Evolutionary conservation across 2,797 vertebrate species (phyloP), one percentile per base, ranked within the genome.

Genomic region (Sebastes steindachneri): DNA sequence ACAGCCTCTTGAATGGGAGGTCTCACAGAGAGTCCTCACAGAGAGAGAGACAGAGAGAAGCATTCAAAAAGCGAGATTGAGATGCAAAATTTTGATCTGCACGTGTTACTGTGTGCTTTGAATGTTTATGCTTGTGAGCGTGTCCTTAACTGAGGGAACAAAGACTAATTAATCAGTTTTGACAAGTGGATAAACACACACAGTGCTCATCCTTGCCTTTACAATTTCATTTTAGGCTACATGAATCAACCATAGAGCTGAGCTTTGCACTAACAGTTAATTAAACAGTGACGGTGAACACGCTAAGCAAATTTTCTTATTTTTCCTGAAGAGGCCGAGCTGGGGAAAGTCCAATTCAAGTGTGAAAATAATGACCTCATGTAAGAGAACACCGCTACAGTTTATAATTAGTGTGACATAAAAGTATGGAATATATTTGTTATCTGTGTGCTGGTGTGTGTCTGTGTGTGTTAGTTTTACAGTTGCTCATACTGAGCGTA

Each of bases 401-500:
- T 78, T 84, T 88, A 81, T 80, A 92, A 88, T 83, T 86, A 79
- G 68, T 73, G 67, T 19, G 48, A 31, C n/a, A 68, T 76, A 58
- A 82, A 86, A 54, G 72, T 68, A 85, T 67, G n/a, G 71, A 51
- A 68, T 12, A 69, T 63, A 31, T 71, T 80, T 57, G 12, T 74
- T 26, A 64, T 86, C n/a, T 62, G 62, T 62, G 41, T 67, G 54
- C 41, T 60, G 17, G 72, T 64, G 62, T 62, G 48, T 58, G 57
- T 28, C 33, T 55, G 58, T 62, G 67, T 66, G 58, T 33, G 57
- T 58, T 78, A 71, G 86, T 73, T 86, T 83, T 91, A 87, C 78
- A 88, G 91, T 87, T 88, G 88, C 91, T 94, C 93, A 92, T 92
- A 88, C 86, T 90, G 92, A 92, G 84, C 89, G 94, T 93, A 88